phyloP scores from a whole-genome alignment of 1,140 invertebrate species.

The Drosophila subobscura region DNA sequence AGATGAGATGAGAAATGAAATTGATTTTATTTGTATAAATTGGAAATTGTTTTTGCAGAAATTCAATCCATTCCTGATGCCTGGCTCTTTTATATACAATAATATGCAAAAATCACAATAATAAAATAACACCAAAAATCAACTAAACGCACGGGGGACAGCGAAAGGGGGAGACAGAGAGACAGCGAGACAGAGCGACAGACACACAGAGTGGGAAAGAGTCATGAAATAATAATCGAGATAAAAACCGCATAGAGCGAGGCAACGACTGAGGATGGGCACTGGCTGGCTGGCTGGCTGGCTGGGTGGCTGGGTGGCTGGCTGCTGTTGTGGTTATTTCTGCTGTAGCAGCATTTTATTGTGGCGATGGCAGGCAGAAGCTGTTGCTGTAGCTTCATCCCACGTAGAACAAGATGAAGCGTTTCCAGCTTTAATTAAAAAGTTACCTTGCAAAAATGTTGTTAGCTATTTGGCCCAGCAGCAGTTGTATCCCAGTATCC shows the following conservation, averaged over 20 bases:
- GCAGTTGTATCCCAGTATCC: too few species aligned
- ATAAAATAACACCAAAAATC: constrained; percentile 3
- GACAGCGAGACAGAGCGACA: not conserved
- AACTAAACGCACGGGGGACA: constrained; percentile 1
- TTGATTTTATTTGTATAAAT: constrained; percentile 54
- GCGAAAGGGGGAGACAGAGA: not conserved
- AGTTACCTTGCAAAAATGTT: constrained; percentile 75
- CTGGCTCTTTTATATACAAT: constrained; percentile 23
- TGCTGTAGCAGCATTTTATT: constrained; percentile 39
- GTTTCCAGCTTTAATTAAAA: constrained; percentile 73
- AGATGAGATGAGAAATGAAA: constrained; percentile 29
- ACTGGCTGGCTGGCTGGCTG: too few species aligned
- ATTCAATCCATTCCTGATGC: constrained; percentile 18
- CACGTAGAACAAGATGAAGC: constrained; percentile 5
- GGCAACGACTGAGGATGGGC: not conserved
- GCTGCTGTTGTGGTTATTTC: constrained; percentile 18
- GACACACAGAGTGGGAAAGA: not conserved
- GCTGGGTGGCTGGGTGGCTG: too few species aligned
- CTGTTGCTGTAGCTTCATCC: constrained; percentile 31
- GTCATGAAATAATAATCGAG: constrained; percentile 21
- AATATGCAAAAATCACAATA: constrained; percentile 40
- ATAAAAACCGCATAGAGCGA: constrained; percentile 19
- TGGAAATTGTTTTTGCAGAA: constrained; percentile 34
- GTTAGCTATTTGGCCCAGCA: constrained; percentile 67
- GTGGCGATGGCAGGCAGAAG: constrained; percentile 37